Percentiles rank a stretch among this genome's conserved stretches.
Conservation (phyloP, 2,797 vertebrate species). For the Sternotherus odoratus region DNA sequence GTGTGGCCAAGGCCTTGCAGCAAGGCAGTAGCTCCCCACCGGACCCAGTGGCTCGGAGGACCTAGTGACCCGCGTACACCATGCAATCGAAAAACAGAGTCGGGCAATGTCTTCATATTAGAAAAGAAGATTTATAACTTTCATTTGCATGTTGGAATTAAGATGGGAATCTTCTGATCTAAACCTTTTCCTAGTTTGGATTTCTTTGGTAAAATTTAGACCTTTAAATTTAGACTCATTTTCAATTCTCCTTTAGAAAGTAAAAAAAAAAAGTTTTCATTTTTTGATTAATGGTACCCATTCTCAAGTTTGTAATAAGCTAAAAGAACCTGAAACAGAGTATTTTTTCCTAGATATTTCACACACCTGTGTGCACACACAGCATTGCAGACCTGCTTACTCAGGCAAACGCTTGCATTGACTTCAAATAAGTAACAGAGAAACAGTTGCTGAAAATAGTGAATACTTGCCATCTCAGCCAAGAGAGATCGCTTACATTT, state of each 20-base stretch:
- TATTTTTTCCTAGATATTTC: not conserved
- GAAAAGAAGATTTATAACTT: not conserved
- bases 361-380: not conserved
- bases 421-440: not conserved
- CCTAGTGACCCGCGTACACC: too few relatives aligned
- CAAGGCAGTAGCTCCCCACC: too few relatives aligned
- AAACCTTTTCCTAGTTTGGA: not conserved
- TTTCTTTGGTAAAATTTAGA: not conserved
- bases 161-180: not conserved
- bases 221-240: not conserved
- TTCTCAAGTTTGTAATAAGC: not conserved
- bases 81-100: not conserved
- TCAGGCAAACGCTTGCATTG: not conserved
- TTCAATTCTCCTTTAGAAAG: not conserved
- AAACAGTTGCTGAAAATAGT: not conserved
- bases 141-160: not conserved
- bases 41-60: too few relatives aligned
- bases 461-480: not conserved
- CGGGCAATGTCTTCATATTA: not conserved
- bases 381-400: not conserved
- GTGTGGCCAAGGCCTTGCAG: too few relatives aligned
- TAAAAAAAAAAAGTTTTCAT: not conserved
- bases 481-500: not conserved
- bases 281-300: not conserved
- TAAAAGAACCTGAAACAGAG: not conserved